Percentiles rank a stretch among this genome's conserved stretches.
Conservation (phyloP, 1,140 invertebrate genomes). For the Papilio aristodemus region DNA sequence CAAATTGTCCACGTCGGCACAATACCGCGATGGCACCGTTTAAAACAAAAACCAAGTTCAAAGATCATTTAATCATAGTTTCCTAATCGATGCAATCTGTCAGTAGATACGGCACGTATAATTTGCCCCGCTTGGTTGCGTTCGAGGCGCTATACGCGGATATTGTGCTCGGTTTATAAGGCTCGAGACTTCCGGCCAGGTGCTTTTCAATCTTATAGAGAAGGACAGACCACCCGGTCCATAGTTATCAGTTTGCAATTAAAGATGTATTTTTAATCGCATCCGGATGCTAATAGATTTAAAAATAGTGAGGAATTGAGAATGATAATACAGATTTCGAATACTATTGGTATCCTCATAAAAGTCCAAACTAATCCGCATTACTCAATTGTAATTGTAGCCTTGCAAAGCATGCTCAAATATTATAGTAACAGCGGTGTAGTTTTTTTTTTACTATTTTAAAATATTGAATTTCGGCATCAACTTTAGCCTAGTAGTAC, state of each 20-base stretch:
- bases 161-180: constrained; percentile 30
- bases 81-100: constrained; percentile 29
- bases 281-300: constrained; percentile 16
- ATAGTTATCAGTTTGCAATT: constrained; percentile 24
- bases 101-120: constrained; percentile 31
- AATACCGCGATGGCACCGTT: neutral
- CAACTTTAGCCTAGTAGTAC: too few relatives aligned
- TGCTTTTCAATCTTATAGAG: constrained; percentile 12
- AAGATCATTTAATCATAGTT: constrained; percentile 31
- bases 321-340: neutral
- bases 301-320: neutral
- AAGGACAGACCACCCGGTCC: constrained; percentile 16
- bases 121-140: constrained; percentile 6
- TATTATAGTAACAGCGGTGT: too few relatives aligned
- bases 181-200: constrained; percentile 23
- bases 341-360: neutral
- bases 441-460: too few relatives aligned
- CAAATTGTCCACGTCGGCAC: constrained; percentile 15
- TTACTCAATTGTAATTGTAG: too few relatives aligned
- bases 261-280: constrained; percentile 10
- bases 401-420: too few relatives aligned
- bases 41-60: constrained; percentile 33
- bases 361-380: too few relatives aligned
- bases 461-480: too few relatives aligned
- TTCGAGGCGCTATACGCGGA: constrained; percentile 20